phyloP scores from a whole-genome alignment of 2,888 invertebrate genomes.

The Cenopis cana region DNA sequence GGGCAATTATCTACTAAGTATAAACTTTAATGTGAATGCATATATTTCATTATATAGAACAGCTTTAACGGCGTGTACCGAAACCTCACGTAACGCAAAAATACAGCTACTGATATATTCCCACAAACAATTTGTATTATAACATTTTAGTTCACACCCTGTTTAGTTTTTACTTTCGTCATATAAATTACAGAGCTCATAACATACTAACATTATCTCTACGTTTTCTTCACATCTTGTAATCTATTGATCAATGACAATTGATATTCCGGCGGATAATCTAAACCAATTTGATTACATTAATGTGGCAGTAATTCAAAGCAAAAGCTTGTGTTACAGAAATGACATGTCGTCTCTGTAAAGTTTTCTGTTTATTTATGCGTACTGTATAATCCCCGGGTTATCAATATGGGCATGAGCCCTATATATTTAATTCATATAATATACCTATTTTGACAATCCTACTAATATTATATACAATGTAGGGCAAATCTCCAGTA shows the following conservation, averaged over 20 bases:
- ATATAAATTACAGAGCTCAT: neutral
- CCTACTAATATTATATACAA: too few species aligned
- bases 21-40: constrained; percentile 19
- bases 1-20: constrained; percentile 68
- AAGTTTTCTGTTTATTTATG: neutral
- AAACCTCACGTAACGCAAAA: constrained; percentile 24
- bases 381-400: neutral
- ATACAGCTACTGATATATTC: constrained; percentile 71
- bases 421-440: too few species aligned
- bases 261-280: neutral
- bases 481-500: too few species aligned
- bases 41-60: constrained; percentile 25
- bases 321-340: neutral
- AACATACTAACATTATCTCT: constrained; percentile 7
- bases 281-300: neutral
- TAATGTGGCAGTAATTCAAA: neutral
- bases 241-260: neutral
- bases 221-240: neutral
- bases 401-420: neutral
- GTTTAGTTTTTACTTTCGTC: constrained; percentile 51
- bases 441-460: too few species aligned
- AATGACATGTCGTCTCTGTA: neutral
- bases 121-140: constrained; percentile 72
- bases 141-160: constrained; percentile 32
- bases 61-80: constrained; percentile 30